phyloP scores from a whole-genome alignment of 2,888 invertebrate species.

The Entomobrya proxima region DNA sequence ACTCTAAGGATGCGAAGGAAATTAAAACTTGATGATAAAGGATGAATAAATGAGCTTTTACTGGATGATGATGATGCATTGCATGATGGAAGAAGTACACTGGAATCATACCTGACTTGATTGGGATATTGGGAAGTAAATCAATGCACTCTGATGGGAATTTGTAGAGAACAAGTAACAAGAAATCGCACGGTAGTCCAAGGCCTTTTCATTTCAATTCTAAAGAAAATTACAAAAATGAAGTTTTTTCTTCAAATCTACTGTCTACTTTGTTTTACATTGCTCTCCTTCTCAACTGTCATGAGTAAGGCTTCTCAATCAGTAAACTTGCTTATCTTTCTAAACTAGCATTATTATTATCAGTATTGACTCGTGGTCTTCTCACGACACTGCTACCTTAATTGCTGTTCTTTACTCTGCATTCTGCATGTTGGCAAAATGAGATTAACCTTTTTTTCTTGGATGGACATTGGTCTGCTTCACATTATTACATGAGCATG shows the following conservation, averaged over 20 bases:
- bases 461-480: conserved; percentile 8
- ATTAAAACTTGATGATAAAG: too few relatives aligned
- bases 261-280: too few relatives aligned
- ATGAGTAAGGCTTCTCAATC: not conserved
- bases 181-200: conserved; percentile 23
- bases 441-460: not conserved
- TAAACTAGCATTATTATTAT: too few relatives aligned
- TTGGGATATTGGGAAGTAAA: not conserved
- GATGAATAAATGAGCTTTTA: too few relatives aligned
- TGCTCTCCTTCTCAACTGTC: not conserved
- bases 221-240: not conserved
- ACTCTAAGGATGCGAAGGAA: too few relatives aligned
- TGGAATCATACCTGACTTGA: not conserved
- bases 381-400: conserved; percentile 21
- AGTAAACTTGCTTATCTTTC: too few relatives aligned
- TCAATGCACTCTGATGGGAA: not conserved
- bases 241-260: not conserved
- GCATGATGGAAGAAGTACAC: too few relatives aligned
- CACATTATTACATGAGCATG: not conserved
- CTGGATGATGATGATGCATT: too few relatives aligned
- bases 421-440: not conserved
- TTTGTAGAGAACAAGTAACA: not conserved
- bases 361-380: conserved; percentile 42
- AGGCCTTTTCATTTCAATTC: not conserved
- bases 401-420: not conserved